Evolutionary conservation across 2,888 invertebrate genomes (phyloP).

Genomic region (Octodonta nipae): DNA sequence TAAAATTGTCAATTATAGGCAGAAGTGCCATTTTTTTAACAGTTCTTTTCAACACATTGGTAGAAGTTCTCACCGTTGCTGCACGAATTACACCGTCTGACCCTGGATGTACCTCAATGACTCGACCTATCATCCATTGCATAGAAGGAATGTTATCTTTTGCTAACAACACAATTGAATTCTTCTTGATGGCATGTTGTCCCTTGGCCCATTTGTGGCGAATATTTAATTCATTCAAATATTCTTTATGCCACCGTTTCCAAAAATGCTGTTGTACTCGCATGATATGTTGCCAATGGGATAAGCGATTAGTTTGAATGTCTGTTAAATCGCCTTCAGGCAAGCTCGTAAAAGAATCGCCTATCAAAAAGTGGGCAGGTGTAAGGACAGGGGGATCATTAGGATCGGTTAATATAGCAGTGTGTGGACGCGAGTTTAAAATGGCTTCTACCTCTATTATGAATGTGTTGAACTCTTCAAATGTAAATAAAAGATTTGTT

Average conservation of each 20-base stretch:
- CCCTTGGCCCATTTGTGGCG: conserved; percentile 11
- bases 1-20: too few relatives aligned
- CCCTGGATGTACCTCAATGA: neutral
- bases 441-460: conserved; percentile 22
- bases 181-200: neutral
- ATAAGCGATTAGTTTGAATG: conserved; percentile 10
- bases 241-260: conserved; percentile 18
- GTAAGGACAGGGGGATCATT: conserved; percentile 17
- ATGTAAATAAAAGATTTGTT: conserved; percentile 5
- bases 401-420: conserved; percentile 18
- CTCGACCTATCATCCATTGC: neutral
- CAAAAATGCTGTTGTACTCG: conserved; percentile 17
- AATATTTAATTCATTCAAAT: conserved; percentile 18
- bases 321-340: conserved; percentile 12
- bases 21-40: too few relatives aligned
- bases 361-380: conserved; percentile 23
- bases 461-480: conserved; percentile 11
- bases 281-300: conserved; percentile 16
- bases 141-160: neutral
- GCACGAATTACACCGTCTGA: neutral
- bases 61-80: neutral
- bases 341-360: conserved; percentile 13
- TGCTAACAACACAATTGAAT: neutral
- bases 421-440: conserved; percentile 24
- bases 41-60: too few relatives aligned